phyloP scores from a whole-genome alignment of 2,888 invertebrate species.

The Rotaria socialis region DNA sequence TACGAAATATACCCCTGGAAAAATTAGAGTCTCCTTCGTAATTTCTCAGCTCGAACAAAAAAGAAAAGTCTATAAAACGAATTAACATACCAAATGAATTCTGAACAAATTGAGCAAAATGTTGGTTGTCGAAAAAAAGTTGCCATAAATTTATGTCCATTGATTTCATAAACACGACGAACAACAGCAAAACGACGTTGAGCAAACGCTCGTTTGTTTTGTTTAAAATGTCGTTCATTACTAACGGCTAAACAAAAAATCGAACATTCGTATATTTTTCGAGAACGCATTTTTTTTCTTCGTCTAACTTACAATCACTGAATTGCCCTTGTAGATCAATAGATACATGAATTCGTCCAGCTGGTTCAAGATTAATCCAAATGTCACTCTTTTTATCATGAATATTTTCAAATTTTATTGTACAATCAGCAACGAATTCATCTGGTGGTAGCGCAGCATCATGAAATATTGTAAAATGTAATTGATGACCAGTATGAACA shows the following conservation, averaged over 20 bases:
- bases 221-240: constrained; percentile 73
- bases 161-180: constrained; percentile 89
- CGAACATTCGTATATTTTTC: too few species aligned
- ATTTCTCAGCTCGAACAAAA: not conserved
- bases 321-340: constrained; percentile 70
- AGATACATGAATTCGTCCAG: constrained; percentile 85
- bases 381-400: constrained; percentile 52
- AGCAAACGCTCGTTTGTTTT: constrained; percentile 80
- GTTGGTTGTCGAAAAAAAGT: constrained; percentile 96
- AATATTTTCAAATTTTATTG: constrained; percentile 88
- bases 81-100: constrained; percentile 80
- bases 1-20: constrained; percentile 35
- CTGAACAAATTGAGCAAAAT: constrained; percentile 97
- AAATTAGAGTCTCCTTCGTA: not conserved
- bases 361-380: constrained; percentile 83
- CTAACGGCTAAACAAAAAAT: not conserved
- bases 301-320: constrained; percentile 27
- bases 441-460: constrained; percentile 95
- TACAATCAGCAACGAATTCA: constrained; percentile 97
- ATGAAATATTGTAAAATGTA: constrained; percentile 95
- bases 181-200: constrained; percentile 94
- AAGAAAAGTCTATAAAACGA: not conserved
- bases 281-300: not conserved
- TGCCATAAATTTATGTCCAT: constrained; percentile 99
- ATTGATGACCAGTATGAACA: constrained; percentile 79